Evolutionary conservation across 2,888 invertebrate genomes (phyloP).

Genomic region (Caenorhabditis becei): DNA sequence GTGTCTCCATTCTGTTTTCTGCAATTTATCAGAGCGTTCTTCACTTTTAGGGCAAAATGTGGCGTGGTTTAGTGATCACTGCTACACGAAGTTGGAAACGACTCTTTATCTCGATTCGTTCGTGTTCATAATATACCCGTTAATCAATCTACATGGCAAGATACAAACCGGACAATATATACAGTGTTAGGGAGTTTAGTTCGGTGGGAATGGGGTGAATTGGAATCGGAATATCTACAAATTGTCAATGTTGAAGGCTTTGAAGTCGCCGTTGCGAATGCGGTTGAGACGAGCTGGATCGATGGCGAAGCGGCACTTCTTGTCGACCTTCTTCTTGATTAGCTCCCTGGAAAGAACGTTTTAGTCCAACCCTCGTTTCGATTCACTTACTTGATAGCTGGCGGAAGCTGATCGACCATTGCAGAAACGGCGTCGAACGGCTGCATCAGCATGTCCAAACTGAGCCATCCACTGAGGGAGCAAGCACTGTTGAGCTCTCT

Average conservation of each 20-base stretch:
- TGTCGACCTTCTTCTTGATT: conserved; percentile 62
- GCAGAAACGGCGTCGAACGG: conserved; percentile 64
- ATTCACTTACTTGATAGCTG: conserved; percentile 34
- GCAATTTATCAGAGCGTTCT: background rate
- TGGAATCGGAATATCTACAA: background rate
- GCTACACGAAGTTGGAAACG: background rate
- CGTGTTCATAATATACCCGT: background rate
- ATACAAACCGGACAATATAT: background rate
- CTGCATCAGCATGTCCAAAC: conserved; percentile 67
- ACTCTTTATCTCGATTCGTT: no score
- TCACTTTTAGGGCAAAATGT: conserved; percentile 5
- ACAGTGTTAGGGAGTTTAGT: background rate
- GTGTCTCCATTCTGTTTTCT: background rate
- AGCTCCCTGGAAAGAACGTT: conserved; percentile 40
- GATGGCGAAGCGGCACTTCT: conserved; percentile 64
- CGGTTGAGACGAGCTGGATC: conserved; percentile 53
- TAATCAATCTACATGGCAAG: background rate
- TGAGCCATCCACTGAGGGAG: conserved; percentile 64
- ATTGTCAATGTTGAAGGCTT: conserved; percentile 42
- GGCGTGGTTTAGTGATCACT: conserved; percentile 10
- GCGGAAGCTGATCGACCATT: conserved; percentile 53
- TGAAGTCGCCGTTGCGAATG: conserved; percentile 66
- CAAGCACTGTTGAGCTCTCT: conserved; percentile 60
- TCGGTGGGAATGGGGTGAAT: background rate
- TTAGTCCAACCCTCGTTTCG: background rate